These are phyloP conservation scores for Tetropium fuscum DNA, from an alignment of 2,888 invertebrate species.

Conservation along the genomic window DNA sequence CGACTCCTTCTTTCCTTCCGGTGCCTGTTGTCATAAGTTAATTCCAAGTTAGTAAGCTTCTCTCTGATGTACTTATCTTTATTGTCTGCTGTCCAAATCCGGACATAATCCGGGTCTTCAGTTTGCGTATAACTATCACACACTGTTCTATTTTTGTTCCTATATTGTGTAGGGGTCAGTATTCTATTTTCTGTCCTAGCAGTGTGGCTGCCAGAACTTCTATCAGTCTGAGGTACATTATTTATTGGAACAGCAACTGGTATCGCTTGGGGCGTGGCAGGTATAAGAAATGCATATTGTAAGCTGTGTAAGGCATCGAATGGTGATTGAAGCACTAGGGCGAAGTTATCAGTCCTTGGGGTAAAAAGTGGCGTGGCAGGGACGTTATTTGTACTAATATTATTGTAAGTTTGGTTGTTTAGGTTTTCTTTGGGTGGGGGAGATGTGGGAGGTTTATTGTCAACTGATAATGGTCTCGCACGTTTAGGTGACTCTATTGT, in stretches of 20 bases:
- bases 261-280: conserved; percentile 56
- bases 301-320: conserved; percentile 66
- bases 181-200: conserved; percentile 67
- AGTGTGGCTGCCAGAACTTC: conserved; percentile 48
- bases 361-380: conserved; percentile 33
- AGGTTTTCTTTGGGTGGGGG: conserved; percentile 4
- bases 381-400: conserved; percentile 12
- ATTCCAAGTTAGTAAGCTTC: conserved; percentile 68
- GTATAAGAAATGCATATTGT: conserved; percentile 73
- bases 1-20: conserved; percentile 70
- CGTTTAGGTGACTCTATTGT: conserved; percentile 36
- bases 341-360: conserved; percentile 58
- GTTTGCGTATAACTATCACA: conserved; percentile 80
- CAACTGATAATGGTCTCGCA: conserved; percentile 1
- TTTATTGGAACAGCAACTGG: conserved; percentile 57
- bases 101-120: conserved; percentile 60
- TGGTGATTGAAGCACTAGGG: conserved; percentile 64
- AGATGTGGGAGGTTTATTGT: conserved; percentile 13
- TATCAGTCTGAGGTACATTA: conserved; percentile 43
- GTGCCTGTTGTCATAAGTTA: conserved; percentile 66
- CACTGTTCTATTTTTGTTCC: conserved; percentile 65
- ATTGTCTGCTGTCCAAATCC: conserved; percentile 55
- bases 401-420: conserved; percentile 18
- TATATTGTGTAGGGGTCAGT: conserved; percentile 71
- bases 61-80: conserved; percentile 56